Conservation (phyloP, 2,888 invertebrate species). For the Andrena minutula region DNA sequence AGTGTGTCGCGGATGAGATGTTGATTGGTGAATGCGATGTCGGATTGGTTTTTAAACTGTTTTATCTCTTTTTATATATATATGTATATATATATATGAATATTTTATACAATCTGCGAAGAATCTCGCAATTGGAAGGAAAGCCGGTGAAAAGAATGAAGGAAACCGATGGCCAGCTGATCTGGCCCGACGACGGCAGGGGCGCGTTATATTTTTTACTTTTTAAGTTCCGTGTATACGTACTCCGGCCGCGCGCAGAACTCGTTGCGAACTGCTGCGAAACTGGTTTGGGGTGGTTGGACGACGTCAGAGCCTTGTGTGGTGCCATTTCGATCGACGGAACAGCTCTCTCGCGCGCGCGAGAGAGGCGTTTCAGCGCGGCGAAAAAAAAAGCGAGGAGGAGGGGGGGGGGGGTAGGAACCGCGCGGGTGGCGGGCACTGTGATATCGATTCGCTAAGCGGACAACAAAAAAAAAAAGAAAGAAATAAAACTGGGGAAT, state of each 20-base stretch:
- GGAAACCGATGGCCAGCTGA: conserved; percentile 46
- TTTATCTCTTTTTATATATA: conserved; percentile 44
- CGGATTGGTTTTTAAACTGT: conserved; percentile 65
- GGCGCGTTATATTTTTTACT: conserved; percentile 53
- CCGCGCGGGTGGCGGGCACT: conserved; percentile 37
- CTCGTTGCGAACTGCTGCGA: conserved; percentile 67
- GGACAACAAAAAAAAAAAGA: conserved; percentile 9
- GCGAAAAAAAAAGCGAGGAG: conserved; percentile 1
- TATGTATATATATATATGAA: conserved; percentile 46
- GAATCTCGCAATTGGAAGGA: conserved; percentile 41
- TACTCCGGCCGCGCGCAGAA: conserved; percentile 52
- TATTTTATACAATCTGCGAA: conserved; percentile 59
- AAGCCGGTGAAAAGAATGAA: neutral
- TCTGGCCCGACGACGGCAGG: conserved; percentile 63
- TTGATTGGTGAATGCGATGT: conserved; percentile 31
- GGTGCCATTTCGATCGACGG: conserved; percentile 75
- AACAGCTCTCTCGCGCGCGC: conserved; percentile 26
- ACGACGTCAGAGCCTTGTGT: conserved; percentile 68
- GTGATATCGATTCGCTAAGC: conserved; percentile 67
- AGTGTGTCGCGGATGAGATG: conserved; percentile 44
- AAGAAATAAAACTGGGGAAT: neutral
- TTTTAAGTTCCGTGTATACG: conserved; percentile 65
- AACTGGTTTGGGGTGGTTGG: conserved; percentile 71
- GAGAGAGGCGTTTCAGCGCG: conserved; percentile 38
- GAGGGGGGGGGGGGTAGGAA: neutral